Conservation (phyloP, 2,797 vertebrate species). For the Alosa sapidissima region DNA sequence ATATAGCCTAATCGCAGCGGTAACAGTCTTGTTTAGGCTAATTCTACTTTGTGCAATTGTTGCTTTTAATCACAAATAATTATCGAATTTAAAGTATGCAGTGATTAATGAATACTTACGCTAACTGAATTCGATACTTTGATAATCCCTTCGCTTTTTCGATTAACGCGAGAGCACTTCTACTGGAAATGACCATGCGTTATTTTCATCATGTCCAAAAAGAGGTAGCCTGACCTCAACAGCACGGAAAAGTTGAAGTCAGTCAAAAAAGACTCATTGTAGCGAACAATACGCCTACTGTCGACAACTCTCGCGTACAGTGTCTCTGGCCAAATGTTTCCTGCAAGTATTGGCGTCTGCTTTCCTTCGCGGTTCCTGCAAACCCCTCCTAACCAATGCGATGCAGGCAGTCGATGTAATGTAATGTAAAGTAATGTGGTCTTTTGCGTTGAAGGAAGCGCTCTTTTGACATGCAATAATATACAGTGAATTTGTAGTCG, state of each 20-base stretch:
- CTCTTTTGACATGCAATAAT: neutral
- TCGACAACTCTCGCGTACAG: constrained; percentile 1
- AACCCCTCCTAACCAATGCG: neutral
- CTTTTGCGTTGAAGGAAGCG: neutral
- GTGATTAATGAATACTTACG: neutral
- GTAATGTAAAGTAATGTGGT: neutral
- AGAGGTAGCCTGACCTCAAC: neutral
- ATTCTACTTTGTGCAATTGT: neutral
- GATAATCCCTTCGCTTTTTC: neutral
- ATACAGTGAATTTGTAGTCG: neutral
- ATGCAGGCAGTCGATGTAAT: neutral
- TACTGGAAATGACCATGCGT: constrained; percentile 12
- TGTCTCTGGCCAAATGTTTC: constrained; percentile 5
- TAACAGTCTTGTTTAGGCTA: neutral
- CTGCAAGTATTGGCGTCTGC: neutral
- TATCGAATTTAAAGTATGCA: neutral
- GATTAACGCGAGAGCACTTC: neutral
- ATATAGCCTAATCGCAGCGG: too few species aligned
- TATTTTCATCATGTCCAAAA: constrained; percentile 16
- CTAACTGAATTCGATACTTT: neutral
- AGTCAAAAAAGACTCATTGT: neutral
- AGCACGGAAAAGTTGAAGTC: neutral
- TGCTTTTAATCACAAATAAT: neutral
- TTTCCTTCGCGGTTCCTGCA: neutral
- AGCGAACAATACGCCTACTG: neutral